Evolutionary conservation across 2,113 vertebrate species (phyloP), one percentile per base, ranked within the genome.

Genomic region (Cebus imitator): DNA sequence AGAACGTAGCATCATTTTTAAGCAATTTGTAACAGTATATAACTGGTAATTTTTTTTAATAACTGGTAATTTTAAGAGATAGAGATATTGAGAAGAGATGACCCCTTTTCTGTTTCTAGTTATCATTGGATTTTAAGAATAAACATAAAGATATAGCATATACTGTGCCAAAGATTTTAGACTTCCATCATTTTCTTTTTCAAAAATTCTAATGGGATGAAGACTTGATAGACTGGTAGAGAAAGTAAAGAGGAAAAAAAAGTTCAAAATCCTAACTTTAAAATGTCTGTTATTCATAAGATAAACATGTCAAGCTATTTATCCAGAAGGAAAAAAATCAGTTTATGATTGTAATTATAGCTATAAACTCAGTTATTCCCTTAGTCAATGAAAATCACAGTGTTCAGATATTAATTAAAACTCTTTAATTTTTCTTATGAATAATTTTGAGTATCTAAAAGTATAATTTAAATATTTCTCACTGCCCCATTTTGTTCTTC

Each of bases 401-500:
- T 5, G 91, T 68, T 90, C 87, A 40, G 6, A 25, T 87, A 70
- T 64, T 85, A 68, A 93, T 57, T 37, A 91, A 92, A 66, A 79
- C 35, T n/a, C 82, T 87, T 90, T 82, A 40, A 94, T 86, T 58
- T 80, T 73, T 18, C 32, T 81, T 8, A 57, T 52, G 32, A 85
- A 68, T n/a, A 88, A 57, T 40, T 85, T 84, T 88, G 16, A 21
- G 84, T 37, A 92, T 86, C 87, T 81, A 93, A 68, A 48, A 66
- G 10, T 18, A 32, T 52, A 95, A 68, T 61, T 61, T 83, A 96
- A 97, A 95, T 91, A 66, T 35, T 96, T 95, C 91, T 89, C 37
- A 90, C 32, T 6, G 32, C 25, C 35, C 30, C 50, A 40, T 58
- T 18, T 75, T 97, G 11, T 57, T 40, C 48, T 25, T 91, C 45